Base-by-base conservation (phyloP, 1,140 invertebrate species). In the Caerostris darwini region DNA sequence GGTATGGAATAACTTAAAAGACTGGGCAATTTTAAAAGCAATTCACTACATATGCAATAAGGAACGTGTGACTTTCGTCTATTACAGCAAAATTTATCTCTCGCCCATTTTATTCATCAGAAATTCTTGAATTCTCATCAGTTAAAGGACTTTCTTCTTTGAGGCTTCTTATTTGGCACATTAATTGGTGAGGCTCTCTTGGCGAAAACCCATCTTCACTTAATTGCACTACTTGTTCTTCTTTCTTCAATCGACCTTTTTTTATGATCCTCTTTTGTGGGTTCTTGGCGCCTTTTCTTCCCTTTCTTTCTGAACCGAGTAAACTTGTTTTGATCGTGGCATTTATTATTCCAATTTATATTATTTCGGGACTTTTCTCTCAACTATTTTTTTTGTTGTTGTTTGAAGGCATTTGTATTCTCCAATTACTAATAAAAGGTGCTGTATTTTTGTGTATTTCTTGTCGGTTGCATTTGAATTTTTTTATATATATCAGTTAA, bases 151-250 rank as follows among this genome's bases (percentile, higher is more conserved):
- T 58, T 85, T 85, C 57, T 85, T 85, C 57, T 50, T 85, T 54
- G 19, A 57, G 57, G 82, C 17, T 58, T 85, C 82, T 85, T 85
- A 57, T 58, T 85, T 56, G n/a, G 6, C 56, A 14, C 8, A 54
- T n/a, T 85, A 85, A 85, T 85, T 85, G 57, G 17, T 19, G 56
- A 54, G 17, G 17, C 19, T 58, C 54, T 85, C 57, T 34, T 57
- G 54, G 17, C 50, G 54, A 57, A 58, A 85, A 85, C 57, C 82
- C 58, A 85, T 85, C 57, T 56, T 85, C 82, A 7, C n/a, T 85
- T 85, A 85, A 85, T 85, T 85, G 82, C 57, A 7, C 54, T 54
- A 58, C 34, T 34, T 2, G 82, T n/a, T 85, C n/a, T 12, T 7
- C 82, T 57, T 85, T 85, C 82, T 85, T 85, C 57, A 58, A 58